phyloP scores from a whole-genome alignment of 2,888 invertebrate genomes.

The Gordius sp. region DNA sequence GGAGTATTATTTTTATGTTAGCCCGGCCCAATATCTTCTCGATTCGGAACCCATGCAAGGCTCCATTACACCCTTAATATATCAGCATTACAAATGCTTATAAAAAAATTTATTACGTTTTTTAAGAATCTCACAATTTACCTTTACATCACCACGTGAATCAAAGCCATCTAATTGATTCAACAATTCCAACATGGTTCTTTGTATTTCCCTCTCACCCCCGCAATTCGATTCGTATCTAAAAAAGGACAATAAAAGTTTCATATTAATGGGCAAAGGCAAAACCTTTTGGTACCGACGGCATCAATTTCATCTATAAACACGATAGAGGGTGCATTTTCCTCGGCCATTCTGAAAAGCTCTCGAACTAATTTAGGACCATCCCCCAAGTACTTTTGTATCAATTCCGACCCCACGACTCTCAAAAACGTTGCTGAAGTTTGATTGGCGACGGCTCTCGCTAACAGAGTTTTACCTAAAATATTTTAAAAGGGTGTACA shows the following conservation, averaged over 20 bases:
- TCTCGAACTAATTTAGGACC: constrained; percentile 92
- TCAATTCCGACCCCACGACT: constrained; percentile 94
- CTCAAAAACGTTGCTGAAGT: constrained; percentile 92
- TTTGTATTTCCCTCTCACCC: constrained; percentile 92
- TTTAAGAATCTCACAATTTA: constrained; percentile 28
- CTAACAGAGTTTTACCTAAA: constrained; percentile 58
- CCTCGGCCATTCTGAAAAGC: constrained; percentile 90
- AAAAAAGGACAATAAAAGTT: not conserved
- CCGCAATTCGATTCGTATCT: constrained; percentile 88
- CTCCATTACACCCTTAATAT: not conserved
- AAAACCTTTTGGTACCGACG: constrained; percentile 54
- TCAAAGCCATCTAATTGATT: constrained; percentile 96
- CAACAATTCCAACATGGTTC: constrained; percentile 91
- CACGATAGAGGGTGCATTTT: constrained; percentile 94
- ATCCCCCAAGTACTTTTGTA: constrained; percentile 89
- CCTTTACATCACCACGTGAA: constrained; percentile 80
- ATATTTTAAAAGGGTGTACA: not conserved
- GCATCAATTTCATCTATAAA: constrained; percentile 99
- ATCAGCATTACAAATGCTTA: not conserved
- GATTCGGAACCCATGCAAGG: not conserved
- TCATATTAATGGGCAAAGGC: not conserved
- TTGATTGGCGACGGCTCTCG: constrained; percentile 96
- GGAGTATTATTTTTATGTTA: too few species aligned
- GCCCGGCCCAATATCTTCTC: too few species aligned
- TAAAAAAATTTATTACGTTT: too few species aligned